phyloP scores from a whole-genome alignment of 2,113 vertebrate species.

The Lagopus leucura region DNA sequence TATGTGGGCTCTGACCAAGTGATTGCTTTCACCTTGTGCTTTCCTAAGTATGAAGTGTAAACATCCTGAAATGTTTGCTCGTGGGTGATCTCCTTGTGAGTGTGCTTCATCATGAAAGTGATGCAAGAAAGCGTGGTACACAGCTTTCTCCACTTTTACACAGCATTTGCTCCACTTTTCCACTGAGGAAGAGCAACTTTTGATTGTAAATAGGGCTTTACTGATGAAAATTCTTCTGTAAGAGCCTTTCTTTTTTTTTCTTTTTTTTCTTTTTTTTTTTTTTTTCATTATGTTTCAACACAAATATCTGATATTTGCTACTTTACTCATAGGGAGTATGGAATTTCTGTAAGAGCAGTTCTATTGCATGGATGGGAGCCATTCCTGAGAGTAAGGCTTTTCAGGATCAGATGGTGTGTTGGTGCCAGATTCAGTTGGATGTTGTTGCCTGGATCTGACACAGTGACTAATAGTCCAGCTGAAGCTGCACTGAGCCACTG shows the following conservation, averaged over 20 bases:
- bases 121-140: background rate
- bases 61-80: background rate
- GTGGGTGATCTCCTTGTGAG: background rate
- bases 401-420: conserved; percentile 62
- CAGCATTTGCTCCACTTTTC: background rate
- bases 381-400: background rate
- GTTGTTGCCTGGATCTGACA: background rate
- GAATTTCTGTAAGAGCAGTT: background rate
- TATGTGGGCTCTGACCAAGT: background rate
- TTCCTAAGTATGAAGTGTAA: background rate
- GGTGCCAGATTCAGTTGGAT: background rate
- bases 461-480: conserved; percentile 9
- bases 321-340: background rate
- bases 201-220: background rate
- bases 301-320: background rate
- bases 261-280: background rate
- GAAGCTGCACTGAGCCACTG: conserved; percentile 26
- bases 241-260: background rate
- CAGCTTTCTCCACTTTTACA: background rate
- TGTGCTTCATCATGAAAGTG: background rate
- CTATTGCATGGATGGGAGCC: background rate
- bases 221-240: background rate
- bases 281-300: background rate
- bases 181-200: background rate
- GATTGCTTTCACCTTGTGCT: background rate